A percentile compares a stretch with the other conserved stretches of the same genome.
Evolutionary conservation across 64 coral and sea anemone species (phyloP).

Genomic region (Orbicella faveolata): DNA sequence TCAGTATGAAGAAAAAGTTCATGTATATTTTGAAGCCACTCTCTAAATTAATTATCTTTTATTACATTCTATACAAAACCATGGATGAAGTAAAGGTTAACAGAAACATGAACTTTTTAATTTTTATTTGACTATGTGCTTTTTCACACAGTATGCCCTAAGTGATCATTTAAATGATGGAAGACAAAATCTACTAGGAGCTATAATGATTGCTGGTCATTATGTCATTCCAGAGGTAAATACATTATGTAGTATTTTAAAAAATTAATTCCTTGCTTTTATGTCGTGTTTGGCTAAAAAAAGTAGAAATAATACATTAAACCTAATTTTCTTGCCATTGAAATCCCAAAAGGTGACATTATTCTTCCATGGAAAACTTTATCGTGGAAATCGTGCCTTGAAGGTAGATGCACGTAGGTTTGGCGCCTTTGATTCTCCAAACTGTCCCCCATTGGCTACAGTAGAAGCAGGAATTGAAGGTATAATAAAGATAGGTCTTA

Average conservation of each 20-base stretch:
- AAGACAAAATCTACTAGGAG: slow-evolving; percentile 84
- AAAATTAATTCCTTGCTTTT: too few relatives aligned
- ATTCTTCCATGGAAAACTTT: slow-evolving; percentile 96
- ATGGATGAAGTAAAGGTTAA: too few relatives aligned
- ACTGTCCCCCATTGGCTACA: slow-evolving; percentile 73
- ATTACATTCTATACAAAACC: too few relatives aligned
- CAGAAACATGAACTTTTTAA: too few relatives aligned
- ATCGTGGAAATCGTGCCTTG: slow-evolving; percentile 84
- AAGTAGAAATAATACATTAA: neutral
- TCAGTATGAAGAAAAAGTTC: too few relatives aligned
- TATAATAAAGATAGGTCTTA: neutral
- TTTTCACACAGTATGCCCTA: slow-evolving; percentile 55
- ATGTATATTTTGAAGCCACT: too few relatives aligned
- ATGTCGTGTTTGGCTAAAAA: neutral
- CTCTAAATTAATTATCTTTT: too few relatives aligned
- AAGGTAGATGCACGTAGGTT: slow-evolving; percentile 95
- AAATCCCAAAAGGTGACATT: slow-evolving; percentile 70
- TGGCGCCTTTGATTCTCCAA: slow-evolving; percentile 98
- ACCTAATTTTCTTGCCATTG: neutral
- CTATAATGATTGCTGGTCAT: slow-evolving; percentile 96
- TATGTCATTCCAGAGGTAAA: slow-evolving; percentile 92
- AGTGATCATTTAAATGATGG: slow-evolving; percentile 91
- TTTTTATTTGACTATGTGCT: neutral
- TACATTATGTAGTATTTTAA: neutral
- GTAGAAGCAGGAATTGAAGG: slow-evolving; percentile 88